Evolutionary conservation across 1,140 invertebrate species (phyloP).

Genomic region (Zaprionus ghesquierei): DNA sequence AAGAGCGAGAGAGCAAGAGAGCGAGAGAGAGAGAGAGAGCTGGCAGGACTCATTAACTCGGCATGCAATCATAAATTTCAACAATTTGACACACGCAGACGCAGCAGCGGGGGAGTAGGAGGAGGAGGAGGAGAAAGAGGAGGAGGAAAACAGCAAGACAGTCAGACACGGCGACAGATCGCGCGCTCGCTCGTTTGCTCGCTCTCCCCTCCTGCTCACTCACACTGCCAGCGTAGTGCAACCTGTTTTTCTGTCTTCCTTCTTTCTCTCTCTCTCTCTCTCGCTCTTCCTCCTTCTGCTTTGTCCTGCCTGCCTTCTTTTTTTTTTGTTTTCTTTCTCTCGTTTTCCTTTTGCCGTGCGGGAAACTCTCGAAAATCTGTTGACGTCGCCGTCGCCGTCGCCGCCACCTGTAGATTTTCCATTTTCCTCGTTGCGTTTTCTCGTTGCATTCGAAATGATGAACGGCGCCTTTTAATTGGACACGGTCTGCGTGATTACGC

Average conservation of each 20-base stretch:
- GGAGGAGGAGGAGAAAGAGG: neutral
- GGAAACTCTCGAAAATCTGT: conserved; percentile 57
- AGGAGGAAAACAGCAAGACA: conserved; percentile 9
- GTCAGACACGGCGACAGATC: neutral
- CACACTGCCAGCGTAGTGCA: neutral
- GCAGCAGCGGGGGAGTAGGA: neutral
- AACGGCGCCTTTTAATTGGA: conserved; percentile 79
- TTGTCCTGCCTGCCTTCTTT: conserved; percentile 26
- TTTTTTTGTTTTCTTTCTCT: too few relatives aligned
- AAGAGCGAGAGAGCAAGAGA: neutral
- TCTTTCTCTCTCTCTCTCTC: neutral
- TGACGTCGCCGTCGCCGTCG: conserved; percentile 30
- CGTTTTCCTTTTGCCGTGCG: conserved; percentile 44
- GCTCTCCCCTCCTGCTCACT: neutral
- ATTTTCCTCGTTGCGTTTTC: conserved; percentile 6
- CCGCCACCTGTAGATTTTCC: conserved; percentile 75
- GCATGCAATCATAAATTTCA: conserved; percentile 76
- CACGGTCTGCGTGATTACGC: conserved; percentile 73
- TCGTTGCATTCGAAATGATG: conserved; percentile 73
- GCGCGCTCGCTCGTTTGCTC: neutral
- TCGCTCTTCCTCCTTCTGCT: neutral
- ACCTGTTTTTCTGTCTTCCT: neutral
- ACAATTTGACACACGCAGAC: conserved; percentile 58
- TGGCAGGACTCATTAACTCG: conserved; percentile 66
- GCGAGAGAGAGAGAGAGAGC: conserved; percentile 3